These are phyloP conservation scores for Actinia tenebrosa DNA, from an alignment of 64 coral and sea anemone species.

Conservation along the genomic window DNA sequence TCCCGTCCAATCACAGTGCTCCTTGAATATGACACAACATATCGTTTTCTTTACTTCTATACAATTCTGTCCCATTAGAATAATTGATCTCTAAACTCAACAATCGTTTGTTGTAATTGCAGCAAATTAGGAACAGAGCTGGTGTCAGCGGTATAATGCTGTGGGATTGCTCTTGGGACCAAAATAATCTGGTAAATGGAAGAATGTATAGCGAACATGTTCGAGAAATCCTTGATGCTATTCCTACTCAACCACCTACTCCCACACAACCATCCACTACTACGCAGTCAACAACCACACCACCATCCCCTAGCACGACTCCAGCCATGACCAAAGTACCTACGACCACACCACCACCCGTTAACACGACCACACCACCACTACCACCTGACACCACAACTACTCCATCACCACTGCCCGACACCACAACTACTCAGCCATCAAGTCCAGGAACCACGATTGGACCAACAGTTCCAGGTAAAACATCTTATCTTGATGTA, in stretches of 20 bases:
- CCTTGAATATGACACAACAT: not conserved
- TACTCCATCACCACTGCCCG: not conserved
- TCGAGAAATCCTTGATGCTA: not conserved
- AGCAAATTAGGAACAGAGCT: not conserved
- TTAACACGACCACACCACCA: not conserved
- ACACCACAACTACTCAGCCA: not conserved
- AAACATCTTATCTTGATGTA: not conserved
- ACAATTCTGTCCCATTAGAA: too few relatives aligned
- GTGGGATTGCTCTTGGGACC: constrained; percentile 87
- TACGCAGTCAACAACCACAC: not conserved
- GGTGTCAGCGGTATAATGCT: constrained; percentile 80
- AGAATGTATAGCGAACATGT: constrained; percentile 61
- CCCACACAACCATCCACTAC: not conserved
- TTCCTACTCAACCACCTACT: not conserved
- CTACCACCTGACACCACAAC: not conserved
- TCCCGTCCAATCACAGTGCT: too few relatives aligned
- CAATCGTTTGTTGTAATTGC: not conserved
- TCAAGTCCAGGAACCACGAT: not conserved
- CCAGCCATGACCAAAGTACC: not conserved
- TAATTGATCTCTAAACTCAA: too few relatives aligned
- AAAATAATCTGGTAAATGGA: constrained; percentile 61
- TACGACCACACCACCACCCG: not conserved
- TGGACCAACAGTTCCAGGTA: not conserved
- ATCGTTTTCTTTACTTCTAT: not conserved
- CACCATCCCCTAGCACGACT: not conserved